phyloP scores from a whole-genome alignment of 2,797 vertebrate species.

The Chaenodraco wilsoni region DNA sequence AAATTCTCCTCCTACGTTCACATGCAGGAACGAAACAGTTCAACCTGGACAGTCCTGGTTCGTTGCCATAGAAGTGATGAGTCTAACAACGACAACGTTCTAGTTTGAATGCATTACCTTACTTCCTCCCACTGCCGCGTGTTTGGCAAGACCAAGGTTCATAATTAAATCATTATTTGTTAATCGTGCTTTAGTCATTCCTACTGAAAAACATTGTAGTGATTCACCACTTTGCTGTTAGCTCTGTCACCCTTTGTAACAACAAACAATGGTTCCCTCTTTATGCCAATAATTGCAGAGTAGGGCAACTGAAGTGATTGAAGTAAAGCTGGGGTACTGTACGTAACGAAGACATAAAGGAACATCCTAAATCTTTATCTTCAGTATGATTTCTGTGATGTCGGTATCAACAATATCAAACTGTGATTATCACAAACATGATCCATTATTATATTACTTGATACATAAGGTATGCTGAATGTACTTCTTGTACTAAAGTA shows the following conservation, averaged over 20 bases:
- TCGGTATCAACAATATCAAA: too few relatives aligned
- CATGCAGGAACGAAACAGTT: conserved; percentile 21
- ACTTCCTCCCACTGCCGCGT: conserved; percentile 32
- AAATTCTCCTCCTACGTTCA: conserved; percentile 38
- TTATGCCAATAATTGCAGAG: not conserved
- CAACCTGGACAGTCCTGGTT: not conserved
- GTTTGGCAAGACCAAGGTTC: conserved; percentile 13
- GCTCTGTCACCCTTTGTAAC: conserved; percentile 3
- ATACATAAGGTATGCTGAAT: too few relatives aligned
- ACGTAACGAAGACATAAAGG: not conserved
- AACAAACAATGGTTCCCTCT: not conserved
- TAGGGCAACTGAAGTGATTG: conserved; percentile 5
- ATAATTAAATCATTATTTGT: conserved; percentile 23
- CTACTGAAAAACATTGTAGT: conserved; percentile 33
- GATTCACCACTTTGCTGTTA: conserved; percentile 16
- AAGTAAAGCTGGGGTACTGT: not conserved
- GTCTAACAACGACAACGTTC: not conserved
- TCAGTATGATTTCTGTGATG: too few relatives aligned
- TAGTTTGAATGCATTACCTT: conserved; percentile 12
- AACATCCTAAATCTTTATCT: not conserved
- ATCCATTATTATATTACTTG: too few relatives aligned
- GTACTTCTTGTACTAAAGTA: not conserved
- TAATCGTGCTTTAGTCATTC: conserved; percentile 38
- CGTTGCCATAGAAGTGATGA: conserved; percentile 17
- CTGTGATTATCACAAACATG: too few relatives aligned